Conservation (phyloP, 2,797 vertebrate genomes). For the Chiroxiphia lanceolata region DNA sequence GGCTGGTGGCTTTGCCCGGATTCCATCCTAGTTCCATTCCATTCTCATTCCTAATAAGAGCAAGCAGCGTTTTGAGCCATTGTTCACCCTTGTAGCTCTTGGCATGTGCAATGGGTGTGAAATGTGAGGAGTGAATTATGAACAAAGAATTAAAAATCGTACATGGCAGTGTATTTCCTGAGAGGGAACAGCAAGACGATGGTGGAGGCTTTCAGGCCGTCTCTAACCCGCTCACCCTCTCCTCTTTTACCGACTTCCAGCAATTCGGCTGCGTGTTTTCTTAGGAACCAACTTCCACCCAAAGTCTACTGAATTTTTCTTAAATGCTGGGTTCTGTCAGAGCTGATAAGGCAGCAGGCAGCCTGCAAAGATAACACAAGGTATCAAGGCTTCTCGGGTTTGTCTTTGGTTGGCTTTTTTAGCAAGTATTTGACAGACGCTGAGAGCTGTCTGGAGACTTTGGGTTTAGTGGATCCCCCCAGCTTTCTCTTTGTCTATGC, state of each 20-base stretch:
- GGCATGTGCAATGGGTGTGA: constrained; percentile 6
- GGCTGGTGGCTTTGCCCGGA: not conserved
- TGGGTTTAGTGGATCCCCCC: not conserved
- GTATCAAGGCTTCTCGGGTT: not conserved
- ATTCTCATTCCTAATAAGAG: not conserved
- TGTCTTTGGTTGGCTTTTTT: constrained; percentile 48
- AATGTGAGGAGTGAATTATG: not conserved
- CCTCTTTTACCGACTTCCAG: not conserved
- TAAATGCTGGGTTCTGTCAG: not conserved
- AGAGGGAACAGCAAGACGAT: fast-evolving
- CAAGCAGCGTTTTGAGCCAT: not conserved
- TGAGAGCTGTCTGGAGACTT: constrained; percentile 6
- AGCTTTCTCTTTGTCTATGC: not conserved
- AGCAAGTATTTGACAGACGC: not conserved
- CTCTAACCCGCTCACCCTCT: not conserved
- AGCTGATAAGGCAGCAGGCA: constrained; percentile 62
- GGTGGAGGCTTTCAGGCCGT: not conserved
- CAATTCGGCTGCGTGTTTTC: not conserved
- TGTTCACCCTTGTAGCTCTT: constrained; percentile 48
- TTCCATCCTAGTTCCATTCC: not conserved
- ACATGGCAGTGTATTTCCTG: not conserved
- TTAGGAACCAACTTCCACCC: constrained; percentile 30
- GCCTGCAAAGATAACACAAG: constrained; percentile 35
- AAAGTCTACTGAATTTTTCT: constrained; percentile 21
- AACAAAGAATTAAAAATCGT: not conserved